Evolutionary conservation across 2,113 vertebrate species (phyloP).

Genomic region (Tympanuchus pallidicinctus): DNA sequence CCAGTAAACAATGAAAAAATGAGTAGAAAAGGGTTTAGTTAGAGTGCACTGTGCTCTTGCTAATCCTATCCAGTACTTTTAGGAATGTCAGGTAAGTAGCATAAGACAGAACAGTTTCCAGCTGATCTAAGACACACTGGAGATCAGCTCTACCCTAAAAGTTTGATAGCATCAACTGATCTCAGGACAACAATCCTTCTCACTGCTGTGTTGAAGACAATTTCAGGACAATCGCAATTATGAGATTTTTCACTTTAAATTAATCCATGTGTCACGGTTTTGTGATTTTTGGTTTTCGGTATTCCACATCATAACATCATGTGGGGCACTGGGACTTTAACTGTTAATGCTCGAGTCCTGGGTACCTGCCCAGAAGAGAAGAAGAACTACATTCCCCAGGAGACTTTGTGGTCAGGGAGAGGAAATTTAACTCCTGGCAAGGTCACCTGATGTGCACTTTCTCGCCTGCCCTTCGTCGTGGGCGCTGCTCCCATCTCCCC

Average conservation of each 20-base stretch:
- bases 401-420: too few species aligned
- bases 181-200: accelerated
- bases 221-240: not conserved
- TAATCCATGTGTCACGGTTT: not conserved
- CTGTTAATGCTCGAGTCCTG: too few species aligned
- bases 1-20: not conserved
- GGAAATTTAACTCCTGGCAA: too few species aligned
- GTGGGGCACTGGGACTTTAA: too few species aligned
- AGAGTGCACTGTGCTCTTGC: accelerated
- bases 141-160: not conserved
- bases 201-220: not conserved
- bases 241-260: not conserved
- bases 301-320: too few species aligned
- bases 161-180: not conserved
- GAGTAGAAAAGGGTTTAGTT: not conserved
- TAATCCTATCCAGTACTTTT: not conserved
- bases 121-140: accelerated
- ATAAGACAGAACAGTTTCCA: not conserved
- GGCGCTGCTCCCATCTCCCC: too few species aligned
- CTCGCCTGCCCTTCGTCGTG: too few species aligned
- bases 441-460: too few species aligned
- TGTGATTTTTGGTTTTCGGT: too few species aligned
- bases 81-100: accelerated
- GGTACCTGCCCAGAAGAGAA: too few species aligned
- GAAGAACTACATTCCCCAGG: too few species aligned